phyloP scores from a whole-genome alignment of 2,888 invertebrate genomes.

The Apodemia hepburni region DNA sequence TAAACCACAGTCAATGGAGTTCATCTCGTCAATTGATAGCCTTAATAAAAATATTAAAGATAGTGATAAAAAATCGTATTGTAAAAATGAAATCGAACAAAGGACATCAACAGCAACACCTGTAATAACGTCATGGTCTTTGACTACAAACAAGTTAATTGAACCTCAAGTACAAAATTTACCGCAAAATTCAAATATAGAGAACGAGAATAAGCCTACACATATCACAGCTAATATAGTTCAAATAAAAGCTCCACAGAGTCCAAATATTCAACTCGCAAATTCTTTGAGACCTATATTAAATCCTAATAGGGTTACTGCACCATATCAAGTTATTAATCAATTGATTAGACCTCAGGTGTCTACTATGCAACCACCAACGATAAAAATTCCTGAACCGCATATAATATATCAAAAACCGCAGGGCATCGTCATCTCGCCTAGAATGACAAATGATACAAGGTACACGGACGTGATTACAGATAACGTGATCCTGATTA shows the following conservation, averaged over 20 bases:
- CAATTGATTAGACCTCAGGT: slow-evolving; percentile 61
- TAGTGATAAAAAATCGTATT: slow-evolving; percentile 53
- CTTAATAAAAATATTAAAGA: slow-evolving; percentile 46
- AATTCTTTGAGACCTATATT: slow-evolving; percentile 54
- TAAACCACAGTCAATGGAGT: slow-evolving; percentile 56
- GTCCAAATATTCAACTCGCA: slow-evolving; percentile 47
- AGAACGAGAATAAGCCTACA: slow-evolving; percentile 56
- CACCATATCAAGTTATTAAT: slow-evolving; percentile 70
- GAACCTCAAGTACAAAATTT: slow-evolving; percentile 63
- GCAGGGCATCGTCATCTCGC: slow-evolving; percentile 68
- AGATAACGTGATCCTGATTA: no score
- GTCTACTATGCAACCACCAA: slow-evolving; percentile 81
- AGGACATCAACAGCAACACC: slow-evolving; percentile 67
- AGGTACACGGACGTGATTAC: no score
- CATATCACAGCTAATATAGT: slow-evolving; percentile 66
- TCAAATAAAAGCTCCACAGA: slow-evolving; percentile 59
- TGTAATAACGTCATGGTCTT: slow-evolving; percentile 80
- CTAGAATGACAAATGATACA: slow-evolving; percentile 59
- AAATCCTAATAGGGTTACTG: slow-evolving; percentile 50
- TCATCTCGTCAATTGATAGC: slow-evolving; percentile 50
- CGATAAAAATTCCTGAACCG: slow-evolving; percentile 83
- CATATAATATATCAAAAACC: slow-evolving; percentile 70
- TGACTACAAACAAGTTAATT: slow-evolving; percentile 67
- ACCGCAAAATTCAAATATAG: slow-evolving; percentile 44
- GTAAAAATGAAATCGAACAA: slow-evolving; percentile 52